phyloP scores from a whole-genome alignment of 2,113 vertebrate genomes.

The Microtus montanus region DNA sequence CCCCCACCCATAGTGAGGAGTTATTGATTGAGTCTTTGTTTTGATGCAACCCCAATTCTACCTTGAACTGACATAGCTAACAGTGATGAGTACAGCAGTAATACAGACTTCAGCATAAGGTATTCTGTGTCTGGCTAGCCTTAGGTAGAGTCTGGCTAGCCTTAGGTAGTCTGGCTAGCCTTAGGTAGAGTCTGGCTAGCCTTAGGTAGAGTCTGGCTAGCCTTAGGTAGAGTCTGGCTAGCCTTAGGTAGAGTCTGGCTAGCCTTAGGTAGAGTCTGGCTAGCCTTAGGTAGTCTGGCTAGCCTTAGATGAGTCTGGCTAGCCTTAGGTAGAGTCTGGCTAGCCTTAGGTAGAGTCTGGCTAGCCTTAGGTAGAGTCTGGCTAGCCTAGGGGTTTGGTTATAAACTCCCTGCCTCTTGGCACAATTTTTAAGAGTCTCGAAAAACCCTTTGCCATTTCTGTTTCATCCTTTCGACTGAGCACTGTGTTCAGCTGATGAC shows the following conservation, averaged over 20 bases:
- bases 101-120: background rate
- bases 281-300: too few relatives aligned
- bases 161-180: too few relatives aligned
- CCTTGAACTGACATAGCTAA: constrained; percentile 34
- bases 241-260: too few relatives aligned
- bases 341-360: too few relatives aligned
- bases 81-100: background rate
- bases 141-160: too few relatives aligned
- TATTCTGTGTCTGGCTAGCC: background rate
- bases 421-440: background rate
- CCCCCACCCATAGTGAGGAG: background rate
- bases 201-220: too few relatives aligned
- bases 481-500: background rate
- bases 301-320: too few relatives aligned
- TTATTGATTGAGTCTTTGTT: constrained; percentile 54
- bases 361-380: too few relatives aligned
- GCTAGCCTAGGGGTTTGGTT: background rate
- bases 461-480: background rate
- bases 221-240: too few relatives aligned
- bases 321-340: too few relatives aligned
- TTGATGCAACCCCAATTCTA: background rate
- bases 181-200: too few relatives aligned
- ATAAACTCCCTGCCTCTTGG: background rate
- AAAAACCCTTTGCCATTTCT: background rate
- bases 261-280: too few relatives aligned